A percentile compares a stretch with the other conserved stretches of the same genome.
phyloP scores from a whole-genome alignment of 2,888 invertebrate species.

The Cacoxenus indagator region DNA sequence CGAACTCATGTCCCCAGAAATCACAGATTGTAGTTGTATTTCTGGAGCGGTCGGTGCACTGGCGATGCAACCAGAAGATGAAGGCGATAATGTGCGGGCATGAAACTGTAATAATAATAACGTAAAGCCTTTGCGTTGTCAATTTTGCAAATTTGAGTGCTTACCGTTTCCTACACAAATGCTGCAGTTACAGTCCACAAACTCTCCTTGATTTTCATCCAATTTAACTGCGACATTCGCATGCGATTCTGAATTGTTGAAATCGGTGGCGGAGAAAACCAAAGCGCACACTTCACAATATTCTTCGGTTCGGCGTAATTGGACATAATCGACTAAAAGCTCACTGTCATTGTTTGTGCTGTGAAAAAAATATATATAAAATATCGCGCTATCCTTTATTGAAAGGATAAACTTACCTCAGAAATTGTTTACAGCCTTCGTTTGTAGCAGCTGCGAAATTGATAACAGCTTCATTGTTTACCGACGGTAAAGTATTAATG shows the following conservation, averaged over 20 bases:
- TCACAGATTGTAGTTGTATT: conserved; percentile 50
- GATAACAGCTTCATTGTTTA: conserved; percentile 64
- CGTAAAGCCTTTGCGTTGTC: background rate
- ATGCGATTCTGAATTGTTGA: conserved; percentile 52
- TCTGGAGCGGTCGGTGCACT: conserved; percentile 48
- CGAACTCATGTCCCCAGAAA: conserved; percentile 67
- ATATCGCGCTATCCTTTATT: background rate
- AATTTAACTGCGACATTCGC: conserved; percentile 58
- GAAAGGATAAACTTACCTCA: background rate
- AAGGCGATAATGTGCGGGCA: conserved; percentile 65
- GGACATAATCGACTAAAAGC: conserved; percentile 65
- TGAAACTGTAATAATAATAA: conserved; percentile 41
- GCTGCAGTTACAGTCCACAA: conserved; percentile 57
- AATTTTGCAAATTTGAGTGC: background rate
- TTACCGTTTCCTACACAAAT: conserved; percentile 53
- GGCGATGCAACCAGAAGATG: conserved; percentile 66
- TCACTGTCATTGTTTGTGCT: conserved; percentile 49
- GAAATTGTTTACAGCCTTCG: background rate
- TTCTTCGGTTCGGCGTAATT: conserved; percentile 54
- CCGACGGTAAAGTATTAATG: conserved; percentile 58
- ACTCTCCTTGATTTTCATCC: conserved; percentile 46
- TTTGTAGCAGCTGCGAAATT: conserved; percentile 51
- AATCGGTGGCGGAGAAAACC: conserved; percentile 57
- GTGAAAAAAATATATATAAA: background rate
- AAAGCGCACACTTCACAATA: conserved; percentile 58